Percentiles rank a stretch among this genome's conserved stretches.
These are phyloP conservation scores for Saccostrea cuccullata DNA, from an alignment of 1,140 invertebrate species.

Conservation along the genomic window DNA sequence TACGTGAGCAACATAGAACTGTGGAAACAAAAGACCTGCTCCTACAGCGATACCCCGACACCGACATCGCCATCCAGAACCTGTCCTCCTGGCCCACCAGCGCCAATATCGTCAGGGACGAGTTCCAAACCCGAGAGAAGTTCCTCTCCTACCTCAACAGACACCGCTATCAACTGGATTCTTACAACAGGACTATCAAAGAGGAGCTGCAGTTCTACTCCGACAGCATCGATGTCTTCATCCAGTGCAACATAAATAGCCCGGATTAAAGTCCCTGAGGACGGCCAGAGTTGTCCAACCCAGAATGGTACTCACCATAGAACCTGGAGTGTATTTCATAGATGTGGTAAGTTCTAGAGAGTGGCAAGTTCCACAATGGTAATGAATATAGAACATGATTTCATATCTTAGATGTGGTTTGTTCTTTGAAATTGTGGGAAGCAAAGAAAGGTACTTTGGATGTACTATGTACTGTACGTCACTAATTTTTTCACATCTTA, in stretches of 20 bases:
- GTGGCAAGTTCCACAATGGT: too few species aligned
- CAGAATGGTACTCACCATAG: conserved; percentile 96
- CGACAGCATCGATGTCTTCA: conserved; percentile 56
- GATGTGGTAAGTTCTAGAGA: conserved; percentile 82
- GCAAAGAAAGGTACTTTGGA: too few species aligned
- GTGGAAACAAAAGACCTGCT: conserved; percentile 60
- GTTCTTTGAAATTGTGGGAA: too few species aligned
- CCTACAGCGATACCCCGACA: conserved; percentile 60
- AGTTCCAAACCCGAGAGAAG: conserved; percentile 59
- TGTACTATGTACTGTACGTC: too few species aligned
- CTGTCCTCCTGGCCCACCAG: conserved; percentile 57
- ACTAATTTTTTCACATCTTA: too few species aligned
- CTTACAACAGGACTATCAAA: conserved; percentile 54
- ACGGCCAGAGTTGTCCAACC: conserved; percentile 88
- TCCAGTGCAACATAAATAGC: conserved; percentile 75
- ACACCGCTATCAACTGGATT: conserved; percentile 62
- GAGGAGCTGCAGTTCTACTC: conserved; percentile 62
- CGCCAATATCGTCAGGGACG: conserved; percentile 33
- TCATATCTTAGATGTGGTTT: too few species aligned
- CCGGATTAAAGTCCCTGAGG: conserved; percentile 88
- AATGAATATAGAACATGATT: too few species aligned
- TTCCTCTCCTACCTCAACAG: conserved; percentile 60
- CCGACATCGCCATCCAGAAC: conserved; percentile 58
- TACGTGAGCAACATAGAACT: conserved; percentile 60
- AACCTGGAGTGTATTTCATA: conserved; percentile 98